A percentile compares a stretch with the other conserved stretches of the same genome.
These are phyloP conservation scores for Aphaenogaster ashmeadi DNA, from an alignment of 1,140 invertebrate genomes.

Conservation along the genomic window DNA sequence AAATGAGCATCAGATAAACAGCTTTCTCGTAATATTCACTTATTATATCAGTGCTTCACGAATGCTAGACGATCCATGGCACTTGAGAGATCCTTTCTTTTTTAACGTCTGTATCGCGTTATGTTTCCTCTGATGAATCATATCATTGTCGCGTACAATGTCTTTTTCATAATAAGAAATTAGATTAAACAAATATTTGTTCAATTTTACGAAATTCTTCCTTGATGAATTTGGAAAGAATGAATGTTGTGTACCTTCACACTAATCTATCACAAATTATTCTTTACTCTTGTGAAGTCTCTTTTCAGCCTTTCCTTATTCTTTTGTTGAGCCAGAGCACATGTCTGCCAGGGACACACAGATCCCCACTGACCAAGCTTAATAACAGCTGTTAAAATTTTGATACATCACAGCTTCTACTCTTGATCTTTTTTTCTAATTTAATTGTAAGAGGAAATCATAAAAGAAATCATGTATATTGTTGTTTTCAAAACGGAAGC, in stretches of 20 bases:
- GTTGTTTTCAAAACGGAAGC: slow-evolving; percentile 3
- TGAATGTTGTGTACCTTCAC: background rate
- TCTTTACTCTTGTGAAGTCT: slow-evolving; percentile 36
- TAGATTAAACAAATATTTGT: background rate
- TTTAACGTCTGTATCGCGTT: background rate
- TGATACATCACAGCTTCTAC: slow-evolving; percentile 26
- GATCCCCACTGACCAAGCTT: slow-evolving; percentile 56
- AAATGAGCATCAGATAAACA: slow-evolving; percentile 15
- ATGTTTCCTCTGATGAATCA: background rate
- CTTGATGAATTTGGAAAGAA: slow-evolving; percentile 13
- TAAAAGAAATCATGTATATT: slow-evolving; percentile 35
- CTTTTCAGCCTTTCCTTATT: slow-evolving; percentile 50
- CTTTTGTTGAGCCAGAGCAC: slow-evolving; percentile 50
- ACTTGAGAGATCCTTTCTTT: background rate
- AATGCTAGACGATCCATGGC: background rate
- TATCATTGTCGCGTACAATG: background rate
- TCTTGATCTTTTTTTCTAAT: slow-evolving; percentile 32
- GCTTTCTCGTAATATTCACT: background rate
- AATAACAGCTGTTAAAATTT: slow-evolving; percentile 62
- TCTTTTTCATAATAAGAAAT: background rate
- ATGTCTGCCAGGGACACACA: slow-evolving; percentile 63
- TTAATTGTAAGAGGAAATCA: slow-evolving; percentile 30
- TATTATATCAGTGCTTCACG: background rate
- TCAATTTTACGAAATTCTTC: background rate
- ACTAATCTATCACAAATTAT: slow-evolving; percentile 12